Percentiles rank a stretch among this genome's conserved stretches.
Evolutionary conservation across 1,140 invertebrate genomes (phyloP).

Genomic region (Penaeus japonicus): DNA sequence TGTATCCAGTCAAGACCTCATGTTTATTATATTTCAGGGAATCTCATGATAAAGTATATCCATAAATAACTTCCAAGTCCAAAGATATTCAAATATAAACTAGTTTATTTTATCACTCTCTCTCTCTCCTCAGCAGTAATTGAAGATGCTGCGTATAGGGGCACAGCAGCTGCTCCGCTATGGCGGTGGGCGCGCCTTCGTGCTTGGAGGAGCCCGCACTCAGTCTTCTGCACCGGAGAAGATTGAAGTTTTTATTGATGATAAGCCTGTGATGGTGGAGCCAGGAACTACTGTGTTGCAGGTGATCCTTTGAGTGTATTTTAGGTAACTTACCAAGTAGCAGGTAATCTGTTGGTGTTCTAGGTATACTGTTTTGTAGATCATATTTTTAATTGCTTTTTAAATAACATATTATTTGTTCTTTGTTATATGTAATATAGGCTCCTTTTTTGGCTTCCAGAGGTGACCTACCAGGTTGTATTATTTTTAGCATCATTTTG

Average conservation of each 20-base stretch:
- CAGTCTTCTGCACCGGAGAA: constrained; percentile 72
- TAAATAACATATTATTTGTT: too few species aligned
- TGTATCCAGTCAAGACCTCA: too few species aligned
- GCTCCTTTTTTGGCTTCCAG: too few species aligned
- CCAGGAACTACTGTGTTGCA: constrained; percentile 98
- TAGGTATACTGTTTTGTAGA: too few species aligned
- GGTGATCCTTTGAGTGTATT: constrained; percentile 68
- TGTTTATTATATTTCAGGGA: too few species aligned
- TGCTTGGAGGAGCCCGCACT: constrained; percentile 72
- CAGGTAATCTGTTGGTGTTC: background rate
- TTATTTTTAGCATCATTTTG: too few species aligned
- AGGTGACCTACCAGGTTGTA: too few species aligned
- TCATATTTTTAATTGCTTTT: too few species aligned
- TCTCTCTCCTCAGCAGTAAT: background rate
- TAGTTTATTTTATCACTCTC: background rate
- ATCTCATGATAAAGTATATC: too few species aligned
- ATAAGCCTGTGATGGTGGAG: constrained; percentile 90
- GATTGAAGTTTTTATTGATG: constrained; percentile 98
- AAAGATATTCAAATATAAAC: background rate
- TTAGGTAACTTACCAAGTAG: too few species aligned
- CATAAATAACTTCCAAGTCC: too few species aligned
- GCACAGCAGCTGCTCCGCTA: constrained; percentile 81
- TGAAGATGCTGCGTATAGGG: constrained; percentile 68
- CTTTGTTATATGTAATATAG: too few species aligned
- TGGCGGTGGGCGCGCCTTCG: constrained; percentile 74